phyloP scores from a whole-genome alignment of 2,888 invertebrate genomes.

The Trichopoda pennipes region DNA sequence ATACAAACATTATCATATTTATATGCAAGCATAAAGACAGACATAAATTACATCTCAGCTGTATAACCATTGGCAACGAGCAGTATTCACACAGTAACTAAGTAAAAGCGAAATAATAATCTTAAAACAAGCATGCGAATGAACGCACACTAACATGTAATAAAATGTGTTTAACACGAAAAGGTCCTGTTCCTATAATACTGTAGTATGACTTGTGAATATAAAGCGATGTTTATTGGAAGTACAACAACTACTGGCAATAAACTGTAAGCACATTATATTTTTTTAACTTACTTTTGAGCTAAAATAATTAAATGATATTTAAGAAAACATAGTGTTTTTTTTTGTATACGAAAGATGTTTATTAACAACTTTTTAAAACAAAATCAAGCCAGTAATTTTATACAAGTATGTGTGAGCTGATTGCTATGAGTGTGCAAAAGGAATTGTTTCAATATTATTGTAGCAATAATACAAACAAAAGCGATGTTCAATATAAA shows the following conservation, averaged over 20 bases:
- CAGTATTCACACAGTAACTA: slow-evolving; percentile 41
- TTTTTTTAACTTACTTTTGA: slow-evolving; percentile 1
- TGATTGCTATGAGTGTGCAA: background rate
- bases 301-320: background rate
- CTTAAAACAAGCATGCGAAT: background rate
- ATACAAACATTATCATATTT: background rate
- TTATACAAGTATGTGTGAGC: background rate
- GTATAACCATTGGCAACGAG: slow-evolving; percentile 34
- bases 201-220: slow-evolving; percentile 1
- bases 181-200: slow-evolving; percentile 36
- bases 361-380: background rate
- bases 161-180: slow-evolving; percentile 57
- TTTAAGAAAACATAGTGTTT: background rate
- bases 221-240: background rate
- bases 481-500: background rate
- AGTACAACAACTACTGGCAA: slow-evolving; percentile 37
- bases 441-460: background rate
- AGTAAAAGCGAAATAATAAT: slow-evolving; percentile 21
- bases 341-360: background rate
- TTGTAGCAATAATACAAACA: background rate
- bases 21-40: background rate
- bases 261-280: slow-evolving; percentile 33
- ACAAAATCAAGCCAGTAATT: background rate
- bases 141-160: slow-evolving; percentile 27
- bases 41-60: slow-evolving; percentile 57